Base-by-base conservation (phyloP, 1,140 invertebrate genomes). In the Gryllus bimaculatus region DNA sequence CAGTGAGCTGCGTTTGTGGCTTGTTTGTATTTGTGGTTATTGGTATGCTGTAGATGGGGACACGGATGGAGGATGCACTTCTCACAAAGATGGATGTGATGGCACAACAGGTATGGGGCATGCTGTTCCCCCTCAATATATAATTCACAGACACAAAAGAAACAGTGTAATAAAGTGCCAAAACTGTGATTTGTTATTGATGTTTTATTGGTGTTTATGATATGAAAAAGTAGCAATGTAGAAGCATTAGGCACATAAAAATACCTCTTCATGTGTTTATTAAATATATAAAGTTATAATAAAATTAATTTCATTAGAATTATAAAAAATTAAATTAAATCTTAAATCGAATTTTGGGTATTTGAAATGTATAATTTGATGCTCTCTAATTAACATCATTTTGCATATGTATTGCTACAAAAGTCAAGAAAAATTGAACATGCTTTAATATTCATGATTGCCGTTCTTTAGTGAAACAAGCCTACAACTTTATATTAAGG, bases 51-150 rank as follows among this genome's bases (percentile, higher is more conserved):
- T 89, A 92, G 91, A 84, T 79, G 81, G 82, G 73, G 83, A 92
- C 87, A 88, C 90, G 54, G 92, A 93, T 88, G 91, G 90, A 88
- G 93, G 93, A 89, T 94, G 93, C 89, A 91, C 93, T 84, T 93
- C 93, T 86, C 93, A 94, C 88, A 91, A 92, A 85, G 93, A 94
- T 87, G 93, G 93, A 88, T 94, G 93, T 90, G 93, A 94, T 89
- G 93, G 93, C 88, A 92, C 93, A 88, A 92, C 93, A 94, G 93
- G 92, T 93, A 91, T 85, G 83, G 83, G 78, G 78, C 78, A 79
- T 75, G 78, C 21, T 79, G 26, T 77, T 77, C 21, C 54, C 78
- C 73, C 10, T 73, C 54, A 66, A 10, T 13, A 66, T 66, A 10
- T 66, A 39, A 39, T 39, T 39, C 26, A 39, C 26, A 39, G 26